phyloP scores from a whole-genome alignment of 2,888 invertebrate species.

The Synanthedon myopaeformis region DNA sequence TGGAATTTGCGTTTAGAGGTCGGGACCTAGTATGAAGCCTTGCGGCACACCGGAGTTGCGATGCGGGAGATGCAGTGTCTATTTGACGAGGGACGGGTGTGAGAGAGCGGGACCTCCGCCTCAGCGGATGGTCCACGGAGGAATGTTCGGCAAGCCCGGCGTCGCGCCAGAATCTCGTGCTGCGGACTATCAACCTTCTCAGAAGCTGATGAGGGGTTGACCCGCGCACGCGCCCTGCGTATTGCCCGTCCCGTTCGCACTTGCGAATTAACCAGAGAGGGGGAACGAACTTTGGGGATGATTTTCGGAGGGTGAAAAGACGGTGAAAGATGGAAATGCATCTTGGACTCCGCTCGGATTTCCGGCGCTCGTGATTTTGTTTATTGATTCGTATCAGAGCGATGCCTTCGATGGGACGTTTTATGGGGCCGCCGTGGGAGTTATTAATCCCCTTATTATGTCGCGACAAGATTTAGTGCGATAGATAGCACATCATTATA shows the following conservation, averaged over 20 bases:
- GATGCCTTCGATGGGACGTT: slow-evolving; percentile 30
- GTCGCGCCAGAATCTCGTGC: slow-evolving; percentile 55
- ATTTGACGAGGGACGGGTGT: slow-evolving; percentile 33
- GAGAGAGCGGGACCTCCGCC: slow-evolving; percentile 67
- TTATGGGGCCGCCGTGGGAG: slow-evolving; percentile 30
- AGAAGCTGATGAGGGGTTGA: slow-evolving; percentile 57
- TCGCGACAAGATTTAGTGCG: slow-evolving; percentile 44
- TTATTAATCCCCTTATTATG: slow-evolving; percentile 58
- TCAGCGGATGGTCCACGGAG: slow-evolving; percentile 61
- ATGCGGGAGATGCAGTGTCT: slow-evolving; percentile 22
- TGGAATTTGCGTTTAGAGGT: slow-evolving; percentile 2
- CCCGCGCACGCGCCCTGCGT: slow-evolving; percentile 50
- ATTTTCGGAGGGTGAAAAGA: slow-evolving; percentile 66
- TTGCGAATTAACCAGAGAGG: slow-evolving; percentile 24
- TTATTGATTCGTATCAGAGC: slow-evolving; percentile 62
- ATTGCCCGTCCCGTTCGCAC: slow-evolving; percentile 34
- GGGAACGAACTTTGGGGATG: slow-evolving; percentile 53
- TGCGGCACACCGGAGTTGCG: slow-evolving; percentile 22
- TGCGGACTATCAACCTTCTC: slow-evolving; percentile 53
- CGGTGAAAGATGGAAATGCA: slow-evolving; percentile 69
- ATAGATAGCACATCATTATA: slow-evolving; percentile 34
- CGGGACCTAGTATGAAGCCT: slow-evolving; percentile 15
- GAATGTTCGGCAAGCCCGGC: slow-evolving; percentile 56
- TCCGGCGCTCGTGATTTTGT: slow-evolving; percentile 67
- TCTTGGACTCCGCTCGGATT: slow-evolving; percentile 66